Base-by-base conservation (phyloP, 35 echinoderm and acorn worm genomes). In the Strongylocentrotus purpuratus region DNA sequence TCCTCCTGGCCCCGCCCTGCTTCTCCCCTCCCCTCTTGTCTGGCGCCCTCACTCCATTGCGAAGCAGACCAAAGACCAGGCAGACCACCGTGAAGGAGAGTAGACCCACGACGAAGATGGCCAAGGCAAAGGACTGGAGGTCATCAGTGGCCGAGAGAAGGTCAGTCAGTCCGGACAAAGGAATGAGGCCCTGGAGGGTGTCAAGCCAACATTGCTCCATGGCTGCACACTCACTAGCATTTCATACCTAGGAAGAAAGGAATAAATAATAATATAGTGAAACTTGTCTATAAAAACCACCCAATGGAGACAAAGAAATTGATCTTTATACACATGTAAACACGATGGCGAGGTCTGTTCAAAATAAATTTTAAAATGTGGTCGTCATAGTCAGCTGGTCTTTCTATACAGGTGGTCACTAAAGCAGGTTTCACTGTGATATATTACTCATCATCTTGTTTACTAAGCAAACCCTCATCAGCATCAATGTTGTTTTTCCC, bases 51-150 rank as follows among this genome's bases (percentile, higher is more conserved):
- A 31, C 85, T 22, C 87, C 33, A 28, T 93, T 47, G 91, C 46
- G n/a, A 14, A 93, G 91, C 17, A 93, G 91, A 11, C 91, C 91
- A 9, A 20, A 93, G 48, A 93, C 46, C 33, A 93, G 91, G 48
- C 48, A 93, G 45, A 5, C 45, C 91, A 93, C 18, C 13, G 91
- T 50, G 48, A 93, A 93, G 48, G 91, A 93, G 46, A 93, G 91
- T 0, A 93, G 91, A 32, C 91, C 91, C 15, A 93, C 47, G 46
- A 93, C 28, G 48, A 93, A 93, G 91, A 93, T 58, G 46, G 47
- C 91, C 91, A 93, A 7, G 46, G 48, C 46, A 13, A 93, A 93
- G 91, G 91, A 93, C 91, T 93, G 91, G 48, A 93, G 32, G 46
- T 93, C 91, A 58, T 58, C 45, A 32, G 91, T 32, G n/a, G 91